Evolutionary conservation across 2,113 vertebrate genomes (phyloP).

Genomic region (Phainopepla nitens): DNA sequence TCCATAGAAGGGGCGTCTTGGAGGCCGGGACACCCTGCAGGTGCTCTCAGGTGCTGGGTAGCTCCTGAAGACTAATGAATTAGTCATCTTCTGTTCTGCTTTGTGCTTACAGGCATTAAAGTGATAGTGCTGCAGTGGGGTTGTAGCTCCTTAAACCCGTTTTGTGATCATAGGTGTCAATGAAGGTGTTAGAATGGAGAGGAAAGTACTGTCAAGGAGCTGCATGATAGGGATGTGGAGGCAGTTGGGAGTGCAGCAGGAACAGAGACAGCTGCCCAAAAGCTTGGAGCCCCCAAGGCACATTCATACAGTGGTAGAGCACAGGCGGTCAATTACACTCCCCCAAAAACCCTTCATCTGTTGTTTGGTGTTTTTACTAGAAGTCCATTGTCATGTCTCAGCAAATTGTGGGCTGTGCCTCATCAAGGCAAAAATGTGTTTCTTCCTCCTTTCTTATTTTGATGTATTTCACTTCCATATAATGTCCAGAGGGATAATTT

Average conservation of each 20-base stretch:
- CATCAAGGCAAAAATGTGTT: slow-evolving; percentile 57
- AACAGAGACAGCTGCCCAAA: not conserved
- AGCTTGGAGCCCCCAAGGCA: not conserved
- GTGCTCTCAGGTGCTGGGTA: not conserved
- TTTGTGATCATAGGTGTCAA: not conserved
- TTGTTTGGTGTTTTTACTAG: not conserved
- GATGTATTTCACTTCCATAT: slow-evolving; percentile 59
- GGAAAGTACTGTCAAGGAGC: not conserved
- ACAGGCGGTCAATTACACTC: not conserved
- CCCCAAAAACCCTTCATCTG: not conserved
- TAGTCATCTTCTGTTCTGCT: not conserved
- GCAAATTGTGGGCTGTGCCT: not conserved
- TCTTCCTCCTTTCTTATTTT: slow-evolving; percentile 63
- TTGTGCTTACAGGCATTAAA: not conserved
- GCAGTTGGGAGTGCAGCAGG: not conserved
- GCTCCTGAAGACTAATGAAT: not conserved
- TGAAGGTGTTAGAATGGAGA: not conserved
- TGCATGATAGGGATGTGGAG: not conserved
- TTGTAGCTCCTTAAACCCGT: not conserved
- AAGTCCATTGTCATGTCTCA: not conserved
- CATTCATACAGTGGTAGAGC: not conserved
- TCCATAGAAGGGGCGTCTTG: rapidly evolving
- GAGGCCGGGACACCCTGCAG: not conserved
- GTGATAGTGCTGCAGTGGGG: not conserved
- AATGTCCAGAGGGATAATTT: slow-evolving; percentile 62